Percentiles rank a stretch among this genome's conserved stretches.
phyloP scores from a whole-genome alignment of 2,888 invertebrate species.

The Toxonevra muliebris region DNA sequence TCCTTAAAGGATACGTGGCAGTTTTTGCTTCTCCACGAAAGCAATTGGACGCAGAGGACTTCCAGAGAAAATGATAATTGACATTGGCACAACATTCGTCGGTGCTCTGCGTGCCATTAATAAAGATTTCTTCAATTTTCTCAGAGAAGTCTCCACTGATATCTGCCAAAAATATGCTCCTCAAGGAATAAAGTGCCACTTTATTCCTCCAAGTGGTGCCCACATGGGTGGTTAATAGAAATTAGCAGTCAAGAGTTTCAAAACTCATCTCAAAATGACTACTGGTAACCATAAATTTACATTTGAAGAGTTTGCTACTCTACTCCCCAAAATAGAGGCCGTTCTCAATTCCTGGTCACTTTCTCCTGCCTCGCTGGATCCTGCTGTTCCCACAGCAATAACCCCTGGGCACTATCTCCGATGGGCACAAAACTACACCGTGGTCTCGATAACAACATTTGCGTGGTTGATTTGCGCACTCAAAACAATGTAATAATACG shows the following conservation, averaged over 20 bases:
- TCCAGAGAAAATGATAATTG: slow-evolving; percentile 2
- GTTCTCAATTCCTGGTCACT: too few species aligned
- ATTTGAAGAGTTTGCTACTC: too few species aligned
- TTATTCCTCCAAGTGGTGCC: too few species aligned
- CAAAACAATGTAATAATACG: neutral
- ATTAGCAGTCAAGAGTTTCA: slow-evolving; percentile 6
- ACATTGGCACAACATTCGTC: neutral
- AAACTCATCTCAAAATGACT: too few species aligned
- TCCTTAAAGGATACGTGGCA: too few species aligned
- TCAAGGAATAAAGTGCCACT: neutral
- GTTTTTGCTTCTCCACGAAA: too few species aligned
- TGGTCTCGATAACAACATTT: neutral
- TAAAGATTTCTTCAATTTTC: neutral
- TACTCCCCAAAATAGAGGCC: too few species aligned
- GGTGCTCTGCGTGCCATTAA: neutral
- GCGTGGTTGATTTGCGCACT: slow-evolving; percentile 18
- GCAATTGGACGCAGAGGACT: slow-evolving; percentile 5
- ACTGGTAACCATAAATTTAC: too few species aligned
- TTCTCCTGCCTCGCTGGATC: too few species aligned
- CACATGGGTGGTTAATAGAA: neutral
- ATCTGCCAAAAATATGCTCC: slow-evolving; percentile 2
- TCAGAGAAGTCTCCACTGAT: neutral
- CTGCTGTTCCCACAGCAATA: too few species aligned
- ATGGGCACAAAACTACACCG: neutral
- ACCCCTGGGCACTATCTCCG: too few species aligned